phyloP scores from a whole-genome alignment of 1,140 invertebrate genomes.

The Rhyacophila brunnea region DNA sequence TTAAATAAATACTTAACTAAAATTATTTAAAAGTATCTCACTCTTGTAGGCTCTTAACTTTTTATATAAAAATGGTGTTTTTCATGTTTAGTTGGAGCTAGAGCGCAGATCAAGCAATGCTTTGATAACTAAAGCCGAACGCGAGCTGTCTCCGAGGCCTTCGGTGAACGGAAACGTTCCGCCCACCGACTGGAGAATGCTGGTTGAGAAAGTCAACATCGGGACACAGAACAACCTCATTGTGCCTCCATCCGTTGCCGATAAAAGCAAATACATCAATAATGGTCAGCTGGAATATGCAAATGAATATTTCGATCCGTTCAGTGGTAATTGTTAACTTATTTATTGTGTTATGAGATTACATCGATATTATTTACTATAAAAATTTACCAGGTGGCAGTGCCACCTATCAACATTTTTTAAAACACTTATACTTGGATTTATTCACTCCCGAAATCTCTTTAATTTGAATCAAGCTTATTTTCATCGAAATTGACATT shows the following conservation, averaged over 20 bases:
- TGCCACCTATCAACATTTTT: no score
- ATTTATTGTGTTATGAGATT: no score
- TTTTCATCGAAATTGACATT: no score
- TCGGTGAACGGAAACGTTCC: conserved; percentile 4
- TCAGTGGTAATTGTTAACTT: conserved; percentile 18
- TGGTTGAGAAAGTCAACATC: conserved; percentile 32
- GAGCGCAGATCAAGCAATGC: conserved; percentile 16
- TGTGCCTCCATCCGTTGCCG: conserved; percentile 14
- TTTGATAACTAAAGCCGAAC: conserved; percentile 43
- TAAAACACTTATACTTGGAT: no score
- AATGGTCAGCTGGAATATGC: conserved; percentile 5
- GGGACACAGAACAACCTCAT: conserved; percentile 35
- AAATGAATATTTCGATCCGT: conserved; percentile 13
- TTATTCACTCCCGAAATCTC: no score
- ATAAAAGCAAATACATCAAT: conserved; percentile 1
- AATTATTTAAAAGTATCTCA: no score
- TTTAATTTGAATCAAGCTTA: no score
- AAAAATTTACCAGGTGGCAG: no score
- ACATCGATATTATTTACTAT: no score
- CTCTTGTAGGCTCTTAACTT: no score
- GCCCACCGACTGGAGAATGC: conserved; percentile 29
- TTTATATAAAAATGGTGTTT: conserved; percentile 1
- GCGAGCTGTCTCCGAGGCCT: conserved; percentile 45
- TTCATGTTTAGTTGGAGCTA: conserved; percentile 8
- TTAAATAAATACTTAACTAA: no score